Percentiles rank a stretch among this genome's conserved stretches.
Evolutionary conservation across 2,888 invertebrate species (phyloP).

Genomic region (Boloria euphrosyne): DNA sequence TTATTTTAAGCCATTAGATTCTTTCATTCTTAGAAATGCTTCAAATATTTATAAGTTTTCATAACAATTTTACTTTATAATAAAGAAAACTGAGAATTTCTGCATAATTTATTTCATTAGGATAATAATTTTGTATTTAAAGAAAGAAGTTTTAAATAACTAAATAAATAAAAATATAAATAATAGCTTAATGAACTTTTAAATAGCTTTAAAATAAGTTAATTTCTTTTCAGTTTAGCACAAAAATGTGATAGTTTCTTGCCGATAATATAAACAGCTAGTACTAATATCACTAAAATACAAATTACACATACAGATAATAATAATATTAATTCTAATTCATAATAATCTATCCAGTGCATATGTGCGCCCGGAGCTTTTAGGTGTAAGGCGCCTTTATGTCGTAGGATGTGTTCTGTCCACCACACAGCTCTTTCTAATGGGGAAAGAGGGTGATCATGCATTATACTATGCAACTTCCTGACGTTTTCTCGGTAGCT

Average conservation of each 20-base stretch:
- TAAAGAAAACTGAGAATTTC: no score
- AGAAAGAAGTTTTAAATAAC: no score
- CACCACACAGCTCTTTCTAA: slow-evolving; percentile 44
- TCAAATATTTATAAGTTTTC: no score
- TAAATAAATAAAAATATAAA: no score
- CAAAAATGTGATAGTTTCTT: background rate
- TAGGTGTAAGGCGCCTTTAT: slow-evolving; percentile 40
- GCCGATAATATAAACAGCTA: background rate
- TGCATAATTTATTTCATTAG: no score
- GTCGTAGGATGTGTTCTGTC: slow-evolving; percentile 42
- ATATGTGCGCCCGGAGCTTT: slow-evolving; percentile 33
- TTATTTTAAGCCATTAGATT: no score
- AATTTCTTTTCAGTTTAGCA: background rate
- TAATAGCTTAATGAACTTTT: no score
- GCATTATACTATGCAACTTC: slow-evolving; percentile 32
- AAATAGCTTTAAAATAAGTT: background rate
- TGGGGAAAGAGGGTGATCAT: slow-evolving; percentile 39
- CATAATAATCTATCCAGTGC: slow-evolving; percentile 41
- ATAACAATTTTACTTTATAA: no score
- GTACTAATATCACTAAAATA: background rate
- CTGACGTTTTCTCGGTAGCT: slow-evolving; percentile 41
- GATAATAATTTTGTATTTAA: no score
- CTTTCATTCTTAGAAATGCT: no score
- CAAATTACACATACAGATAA: background rate
- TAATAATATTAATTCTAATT: slow-evolving; percentile 42